Evolutionary conservation across 2,888 invertebrate genomes (phyloP), one percentile per base, ranked within the genome.

Genomic region (Himalopsyche anomala): DNA sequence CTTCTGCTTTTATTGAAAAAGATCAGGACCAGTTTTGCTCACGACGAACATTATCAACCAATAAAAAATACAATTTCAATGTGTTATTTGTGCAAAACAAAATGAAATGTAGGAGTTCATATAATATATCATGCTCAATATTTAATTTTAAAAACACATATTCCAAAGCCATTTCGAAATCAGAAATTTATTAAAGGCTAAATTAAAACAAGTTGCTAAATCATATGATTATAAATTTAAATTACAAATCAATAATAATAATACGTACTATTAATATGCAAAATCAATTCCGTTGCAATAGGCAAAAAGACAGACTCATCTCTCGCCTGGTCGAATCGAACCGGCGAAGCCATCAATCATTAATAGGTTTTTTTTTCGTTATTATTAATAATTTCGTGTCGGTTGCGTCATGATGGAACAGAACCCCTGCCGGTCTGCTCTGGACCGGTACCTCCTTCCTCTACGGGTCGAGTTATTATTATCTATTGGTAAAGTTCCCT

Each of bases 401-500:
- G 62, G 62, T 62, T 62, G 19, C 62, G 62, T 62, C 62, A 62
- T 62, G 62, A 62, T 28, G 62, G 62, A 28, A 19, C 62, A 62
- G 62, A 62, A 62, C 62, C 62, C 62, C 62, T 62, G 62, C 62
- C 62, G 62, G 28, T 62, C 62, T 62, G 19, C 8, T 19, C 19
- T n/a, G 19, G 19, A 62, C 62, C 62, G 62, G 62, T 62, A 62
- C 62, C 62, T 62, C 62, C 28, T 28, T 62, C 62, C 62, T 62
- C 62, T 28, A 62, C 62, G 19, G 62, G 62, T 62, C 62, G 19
- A 62, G 11, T 62, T 62, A 62, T 62, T 62, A 19, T 62, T 62
- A 62, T 62, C 62, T 62, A 62, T 62, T 62, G 62, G 62, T 62
- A 62, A 62, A 62, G 62, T 62, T 62, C 62, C 28, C n/a, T 62